Conservation (phyloP, 1,140 invertebrate species). For the Drosophila simulans region DNA sequence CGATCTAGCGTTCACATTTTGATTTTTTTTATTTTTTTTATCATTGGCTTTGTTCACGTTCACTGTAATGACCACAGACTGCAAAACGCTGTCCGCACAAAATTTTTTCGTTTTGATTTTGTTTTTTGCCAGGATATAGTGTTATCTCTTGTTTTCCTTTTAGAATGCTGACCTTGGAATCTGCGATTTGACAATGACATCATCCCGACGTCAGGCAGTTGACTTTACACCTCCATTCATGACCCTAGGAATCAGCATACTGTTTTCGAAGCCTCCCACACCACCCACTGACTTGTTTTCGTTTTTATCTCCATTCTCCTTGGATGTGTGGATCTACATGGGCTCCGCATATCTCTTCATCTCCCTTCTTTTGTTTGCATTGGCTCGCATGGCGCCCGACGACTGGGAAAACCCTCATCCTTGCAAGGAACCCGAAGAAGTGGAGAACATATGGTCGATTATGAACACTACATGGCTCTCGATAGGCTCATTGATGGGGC, state of each 20-base stretch:
- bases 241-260: conserved; percentile 93
- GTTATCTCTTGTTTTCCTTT: background rate
- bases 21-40: too few species aligned
- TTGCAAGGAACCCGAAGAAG: conserved; percentile 91
- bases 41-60: too few species aligned
- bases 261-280: conserved; percentile 90
- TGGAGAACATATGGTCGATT: conserved; percentile 92
- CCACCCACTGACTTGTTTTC: conserved; percentile 92
- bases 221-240: conserved; percentile 96
- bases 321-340: conserved; percentile 97
- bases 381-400: conserved; percentile 90
- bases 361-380: conserved; percentile 92
- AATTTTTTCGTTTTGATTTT: background rate
- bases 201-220: conserved; percentile 91
- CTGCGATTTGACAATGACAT: conserved; percentile 96
- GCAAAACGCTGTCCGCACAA: too few species aligned
- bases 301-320: conserved; percentile 94
- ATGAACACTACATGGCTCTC: conserved; percentile 92
- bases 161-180: conserved; percentile 96
- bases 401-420: conserved; percentile 96
- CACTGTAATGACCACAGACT: too few species aligned
- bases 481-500: conserved; percentile 92
- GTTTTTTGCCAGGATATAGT: too few species aligned
- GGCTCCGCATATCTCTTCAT: conserved; percentile 94
- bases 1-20: too few species aligned